These are phyloP conservation scores for Tetramorium alpestre DNA, from an alignment of 1,140 invertebrate species.

Conservation along the genomic window DNA sequence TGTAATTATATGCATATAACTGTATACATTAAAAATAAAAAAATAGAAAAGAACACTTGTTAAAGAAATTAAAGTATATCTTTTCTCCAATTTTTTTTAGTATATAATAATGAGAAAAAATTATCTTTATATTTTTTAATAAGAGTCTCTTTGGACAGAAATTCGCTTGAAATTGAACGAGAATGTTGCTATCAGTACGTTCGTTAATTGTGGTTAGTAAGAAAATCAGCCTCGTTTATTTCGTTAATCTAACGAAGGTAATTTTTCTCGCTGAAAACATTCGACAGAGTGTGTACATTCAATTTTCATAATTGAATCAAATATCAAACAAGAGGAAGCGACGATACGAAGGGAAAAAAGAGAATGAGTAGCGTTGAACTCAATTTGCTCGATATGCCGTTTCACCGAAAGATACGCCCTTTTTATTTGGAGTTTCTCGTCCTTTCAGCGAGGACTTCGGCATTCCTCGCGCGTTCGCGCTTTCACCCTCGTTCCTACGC, in stretches of 20 bases:
- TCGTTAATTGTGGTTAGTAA: background rate
- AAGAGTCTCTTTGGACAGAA: background rate
- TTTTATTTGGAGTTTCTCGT: conserved; percentile 35
- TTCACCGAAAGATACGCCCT: conserved; percentile 21
- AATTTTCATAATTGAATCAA: conserved; percentile 54
- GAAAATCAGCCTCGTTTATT: background rate
- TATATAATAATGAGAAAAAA: conserved; percentile 1
- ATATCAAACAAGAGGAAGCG: conserved; percentile 26
- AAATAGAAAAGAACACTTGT: background rate
- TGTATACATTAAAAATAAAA: background rate
- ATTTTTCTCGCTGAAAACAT: background rate
- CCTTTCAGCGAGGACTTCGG: conserved; percentile 43
- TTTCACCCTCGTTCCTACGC: conserved; percentile 25
- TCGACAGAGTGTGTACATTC: background rate
- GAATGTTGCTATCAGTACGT: background rate
- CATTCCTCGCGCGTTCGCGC: conserved; percentile 24
- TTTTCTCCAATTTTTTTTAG: background rate
- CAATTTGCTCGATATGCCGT: conserved; percentile 43
- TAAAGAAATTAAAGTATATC: background rate
- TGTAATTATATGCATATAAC: background rate
- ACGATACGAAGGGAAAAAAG: background rate
- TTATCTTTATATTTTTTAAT: background rate
- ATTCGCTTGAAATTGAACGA: background rate
- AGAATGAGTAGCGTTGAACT: conserved; percentile 3
- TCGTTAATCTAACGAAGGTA: background rate